phyloP scores from a whole-genome alignment of 2,113 vertebrate species.

The Empidonax alnorum region DNA sequence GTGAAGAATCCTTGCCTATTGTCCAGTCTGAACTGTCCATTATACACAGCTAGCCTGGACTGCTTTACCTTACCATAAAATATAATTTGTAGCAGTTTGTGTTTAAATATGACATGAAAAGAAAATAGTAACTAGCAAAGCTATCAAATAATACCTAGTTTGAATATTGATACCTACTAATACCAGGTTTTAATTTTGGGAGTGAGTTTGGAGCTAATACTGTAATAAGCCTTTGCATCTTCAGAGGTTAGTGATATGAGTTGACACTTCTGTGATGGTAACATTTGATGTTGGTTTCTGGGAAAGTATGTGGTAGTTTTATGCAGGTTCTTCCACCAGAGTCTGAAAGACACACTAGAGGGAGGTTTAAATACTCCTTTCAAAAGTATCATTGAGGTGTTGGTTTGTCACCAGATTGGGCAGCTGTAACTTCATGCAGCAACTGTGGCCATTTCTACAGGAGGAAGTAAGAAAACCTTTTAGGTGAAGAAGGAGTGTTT shows the following conservation, averaged over 20 bases:
- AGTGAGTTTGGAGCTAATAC: neutral
- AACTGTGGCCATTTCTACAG: neutral
- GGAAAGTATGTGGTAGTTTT: neutral
- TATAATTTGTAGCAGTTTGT: neutral
- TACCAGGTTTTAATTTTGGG: neutral
- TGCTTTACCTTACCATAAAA: neutral
- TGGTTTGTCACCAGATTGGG: rapidly evolving
- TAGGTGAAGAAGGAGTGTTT: neutral
- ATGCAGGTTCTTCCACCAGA: neutral
- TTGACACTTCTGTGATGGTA: neutral
- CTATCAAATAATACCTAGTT: neutral
- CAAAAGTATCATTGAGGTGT: neutral
- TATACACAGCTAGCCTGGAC: neutral
- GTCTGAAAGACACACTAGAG: neutral
- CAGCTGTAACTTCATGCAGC: neutral
- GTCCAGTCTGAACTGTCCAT: neutral
- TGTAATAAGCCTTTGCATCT: neutral
- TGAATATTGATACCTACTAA: neutral
- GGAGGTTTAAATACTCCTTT: neutral
- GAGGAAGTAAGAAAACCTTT: neutral
- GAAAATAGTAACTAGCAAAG: neutral
- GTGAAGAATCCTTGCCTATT: neutral
- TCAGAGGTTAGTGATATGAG: neutral
- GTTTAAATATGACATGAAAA: neutral
- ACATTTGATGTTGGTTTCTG: neutral